These are phyloP conservation scores for Agrenia bidenticulata DNA, from an alignment of 2,888 invertebrate genomes.

Conservation along the genomic window DNA sequence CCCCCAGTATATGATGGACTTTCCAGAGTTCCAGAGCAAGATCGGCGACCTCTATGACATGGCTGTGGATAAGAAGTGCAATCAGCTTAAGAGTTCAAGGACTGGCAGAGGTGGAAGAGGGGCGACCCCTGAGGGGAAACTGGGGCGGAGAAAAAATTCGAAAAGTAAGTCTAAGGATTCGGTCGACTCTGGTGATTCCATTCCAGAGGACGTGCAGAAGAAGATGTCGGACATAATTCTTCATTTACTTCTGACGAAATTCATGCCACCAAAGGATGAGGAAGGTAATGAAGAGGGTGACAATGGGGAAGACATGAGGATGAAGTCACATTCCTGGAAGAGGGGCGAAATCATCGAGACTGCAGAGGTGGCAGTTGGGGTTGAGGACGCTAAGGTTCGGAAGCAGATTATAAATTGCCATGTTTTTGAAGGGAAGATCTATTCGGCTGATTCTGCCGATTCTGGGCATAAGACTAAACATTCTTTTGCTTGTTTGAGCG, in stretches of 20 bases:
- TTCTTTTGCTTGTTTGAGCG: background rate
- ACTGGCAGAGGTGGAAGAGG: no score
- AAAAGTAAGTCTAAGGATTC: no score
- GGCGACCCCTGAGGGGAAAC: no score
- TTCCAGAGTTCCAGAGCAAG: constrained; percentile 12
- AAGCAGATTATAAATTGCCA: background rate
- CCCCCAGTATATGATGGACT: background rate
- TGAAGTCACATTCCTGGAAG: no score
- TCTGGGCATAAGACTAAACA: no score
- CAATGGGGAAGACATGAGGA: no score
- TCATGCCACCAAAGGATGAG: background rate
- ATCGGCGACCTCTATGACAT: constrained; percentile 13
- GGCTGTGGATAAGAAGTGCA: background rate
- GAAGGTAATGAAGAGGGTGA: no score
- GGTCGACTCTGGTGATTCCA: no score
- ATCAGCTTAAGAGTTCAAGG: background rate
- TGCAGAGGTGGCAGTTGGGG: no score
- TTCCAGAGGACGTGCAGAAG: constrained; percentile 7
- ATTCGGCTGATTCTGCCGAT: background rate
- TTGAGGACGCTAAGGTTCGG: no score
- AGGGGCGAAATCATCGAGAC: no score
- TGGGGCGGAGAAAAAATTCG: no score
- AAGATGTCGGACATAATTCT: constrained; percentile 12
- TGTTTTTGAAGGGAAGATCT: constrained; percentile 3
- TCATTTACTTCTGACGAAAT: background rate